Conservation (phyloP, 2,888 invertebrate species). For the Carterocephalus palaemon region DNA sequence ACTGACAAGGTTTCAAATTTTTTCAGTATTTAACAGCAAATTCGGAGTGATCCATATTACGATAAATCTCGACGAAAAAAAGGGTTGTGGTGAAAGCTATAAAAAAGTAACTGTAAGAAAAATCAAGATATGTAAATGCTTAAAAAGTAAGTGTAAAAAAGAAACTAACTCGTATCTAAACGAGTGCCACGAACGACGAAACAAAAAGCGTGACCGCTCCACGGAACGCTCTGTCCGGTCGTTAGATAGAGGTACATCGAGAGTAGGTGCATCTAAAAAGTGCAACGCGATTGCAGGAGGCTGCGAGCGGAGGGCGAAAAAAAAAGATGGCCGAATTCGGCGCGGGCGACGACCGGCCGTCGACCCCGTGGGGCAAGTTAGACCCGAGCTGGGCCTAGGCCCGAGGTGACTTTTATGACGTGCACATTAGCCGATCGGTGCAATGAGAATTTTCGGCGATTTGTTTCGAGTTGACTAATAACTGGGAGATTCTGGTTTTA, state of each 20-base stretch:
- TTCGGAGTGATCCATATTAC: too few species aligned
- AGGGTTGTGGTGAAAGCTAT: too few species aligned
- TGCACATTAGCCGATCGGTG: not conserved
- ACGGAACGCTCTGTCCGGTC: constrained; percentile 43
- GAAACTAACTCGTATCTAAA: too few species aligned
- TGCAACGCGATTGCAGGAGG: constrained; percentile 70
- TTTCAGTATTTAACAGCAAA: too few species aligned
- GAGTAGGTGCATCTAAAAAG: constrained; percentile 79
- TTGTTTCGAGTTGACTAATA: not conserved
- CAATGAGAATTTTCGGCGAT: not conserved
- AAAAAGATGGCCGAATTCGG: constrained; percentile 56
- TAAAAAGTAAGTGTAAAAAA: too few species aligned
- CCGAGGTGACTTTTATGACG: constrained; percentile 27
- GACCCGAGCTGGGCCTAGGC: constrained; percentile 44
- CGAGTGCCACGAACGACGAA: too few species aligned
- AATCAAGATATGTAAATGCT: too few species aligned
- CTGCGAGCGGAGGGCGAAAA: constrained; percentile 44
- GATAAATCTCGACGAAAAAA: too few species aligned
- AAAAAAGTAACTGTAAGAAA: too few species aligned
- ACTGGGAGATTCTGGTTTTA: too few species aligned
- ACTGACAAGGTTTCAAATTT: too few species aligned
- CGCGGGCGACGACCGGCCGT: constrained; percentile 73
- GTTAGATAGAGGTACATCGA: constrained; percentile 74
- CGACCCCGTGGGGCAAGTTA: constrained; percentile 52
- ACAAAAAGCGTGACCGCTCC: constrained; percentile 37